Conservation (phyloP, 2,888 invertebrate genomes). For the Leptopilina syphax region DNA sequence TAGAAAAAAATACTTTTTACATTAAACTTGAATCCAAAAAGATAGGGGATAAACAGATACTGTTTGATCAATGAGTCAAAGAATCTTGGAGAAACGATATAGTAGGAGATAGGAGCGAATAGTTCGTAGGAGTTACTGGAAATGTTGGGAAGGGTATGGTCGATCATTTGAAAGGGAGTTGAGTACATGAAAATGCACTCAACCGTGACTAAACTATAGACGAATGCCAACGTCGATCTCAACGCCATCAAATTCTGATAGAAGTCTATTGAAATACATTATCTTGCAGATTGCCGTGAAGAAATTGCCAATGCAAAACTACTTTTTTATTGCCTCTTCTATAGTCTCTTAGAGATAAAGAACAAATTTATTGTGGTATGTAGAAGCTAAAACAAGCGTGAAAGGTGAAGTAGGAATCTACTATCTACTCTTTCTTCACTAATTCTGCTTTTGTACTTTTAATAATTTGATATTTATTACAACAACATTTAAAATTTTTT, state of each 20-base stretch:
- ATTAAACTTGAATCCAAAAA: slow-evolving; percentile 41
- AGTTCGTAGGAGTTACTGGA: slow-evolving; percentile 46
- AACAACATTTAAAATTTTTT: no score
- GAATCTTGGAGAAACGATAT: slow-evolving; percentile 42
- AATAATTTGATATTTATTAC: no score
- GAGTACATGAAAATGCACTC: slow-evolving; percentile 62
- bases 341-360: background rate
- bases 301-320: slow-evolving; percentile 3
- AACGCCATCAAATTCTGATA: background rate
- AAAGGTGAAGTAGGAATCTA: background rate
- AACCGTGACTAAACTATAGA: slow-evolving; percentile 25
- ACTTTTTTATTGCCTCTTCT: background rate
- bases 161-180: slow-evolving; percentile 29
- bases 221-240: slow-evolving; percentile 11
- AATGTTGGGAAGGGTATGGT: slow-evolving; percentile 43
- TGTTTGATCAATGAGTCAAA: slow-evolving; percentile 66
- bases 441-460: no score
- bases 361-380: background rate
- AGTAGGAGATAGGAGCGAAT: slow-evolving; percentile 41
- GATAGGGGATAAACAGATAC: slow-evolving; percentile 59
- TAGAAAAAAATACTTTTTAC: slow-evolving; percentile 7
- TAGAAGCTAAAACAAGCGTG: background rate
- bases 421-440: no score
- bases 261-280: slow-evolving; percentile 10
- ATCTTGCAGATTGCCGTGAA: slow-evolving; percentile 9